A percentile compares a stretch with the other conserved stretches of the same genome.
These are phyloP conservation scores for Phrynocephalus versicolor DNA, from an alignment of 2,113 vertebrate species.

Conservation along the genomic window DNA sequence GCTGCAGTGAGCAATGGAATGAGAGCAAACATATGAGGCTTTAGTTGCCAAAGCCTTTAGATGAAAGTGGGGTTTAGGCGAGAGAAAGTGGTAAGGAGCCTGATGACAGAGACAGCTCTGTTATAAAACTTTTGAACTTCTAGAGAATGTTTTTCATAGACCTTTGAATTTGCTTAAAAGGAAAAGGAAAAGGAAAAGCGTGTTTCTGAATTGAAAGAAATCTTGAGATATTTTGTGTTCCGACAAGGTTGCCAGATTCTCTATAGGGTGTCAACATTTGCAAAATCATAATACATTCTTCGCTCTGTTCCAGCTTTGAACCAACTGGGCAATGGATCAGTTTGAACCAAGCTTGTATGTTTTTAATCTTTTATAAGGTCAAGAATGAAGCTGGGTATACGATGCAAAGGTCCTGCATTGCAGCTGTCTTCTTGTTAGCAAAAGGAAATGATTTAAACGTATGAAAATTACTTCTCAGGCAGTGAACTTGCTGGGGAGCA, in stretches of 20 bases:
- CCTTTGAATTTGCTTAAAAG: background rate
- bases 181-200: background rate
- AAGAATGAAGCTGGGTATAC: background rate
- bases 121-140: background rate
- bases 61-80: background rate
- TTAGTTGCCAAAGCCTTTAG: too few species aligned
- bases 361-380: background rate
- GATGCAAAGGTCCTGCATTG: background rate
- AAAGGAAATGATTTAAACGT: background rate
- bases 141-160: background rate
- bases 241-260: background rate
- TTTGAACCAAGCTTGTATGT: background rate
- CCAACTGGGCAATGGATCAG: background rate
- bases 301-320: rapidly evolving
- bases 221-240: background rate
- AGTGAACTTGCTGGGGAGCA: background rate
- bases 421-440: constrained; percentile 14
- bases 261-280: background rate
- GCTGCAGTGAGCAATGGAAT: too few species aligned
- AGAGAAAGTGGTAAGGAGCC: background rate
- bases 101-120: background rate
- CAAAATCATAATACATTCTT: background rate
- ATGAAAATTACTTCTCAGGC: constrained; percentile 13
- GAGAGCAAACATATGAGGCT: too few species aligned
- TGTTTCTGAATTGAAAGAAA: background rate